Base-by-base conservation (phyloP, 2,113 vertebrate species). In the Cyanistes caeruleus region DNA sequence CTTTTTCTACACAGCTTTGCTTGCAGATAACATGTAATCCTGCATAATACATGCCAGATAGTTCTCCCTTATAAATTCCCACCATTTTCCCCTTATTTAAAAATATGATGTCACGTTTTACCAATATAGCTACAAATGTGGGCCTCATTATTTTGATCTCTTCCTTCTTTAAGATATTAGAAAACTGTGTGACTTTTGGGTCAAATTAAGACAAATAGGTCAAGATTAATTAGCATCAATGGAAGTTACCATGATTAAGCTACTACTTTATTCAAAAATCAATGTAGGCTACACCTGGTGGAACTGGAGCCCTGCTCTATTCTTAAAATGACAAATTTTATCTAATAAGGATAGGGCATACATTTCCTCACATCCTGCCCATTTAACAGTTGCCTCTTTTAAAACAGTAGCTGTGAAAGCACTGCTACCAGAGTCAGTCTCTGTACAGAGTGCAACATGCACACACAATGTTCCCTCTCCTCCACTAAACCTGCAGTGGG, bases 291-390 rank as follows among this genome's bases (percentile, higher is more conserved):
- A 22, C 15, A 46, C 27, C 67, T 75, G 22, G 13, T 7, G 15
- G 74, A 46, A 52, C 7, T 12, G 35, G 11, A 37, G 35, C 35
- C 56, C 68, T 27, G 35, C 24, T 55, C 89, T n/a, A 65, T 25
- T 73, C 30, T 46, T n/a, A 41, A 58, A 59, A 48, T 10, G 9
- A 24, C 2, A 58, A 6, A 31, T 43, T 46, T 75, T 30, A 55
- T 52, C 16, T 20, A 39, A 14, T 1, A 52, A 39, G 22, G 33
- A 31, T 1, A 11, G 30, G 48, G 44, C 46, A 75, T 0, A 0
- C 1, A 53, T 67, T 56, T 37, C 49, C 48, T 31, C 31, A 55
- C 23, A 35, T 73, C 19, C 30, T 63, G n/a, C 41, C 74, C 23
- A 44, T n/a, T 55, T 31, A 65, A 53, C 41, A 49, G 27, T 2